These are phyloP conservation scores for Malurus splendens DNA, from an alignment of 2,797 vertebrate species.

Conservation along the genomic window DNA sequence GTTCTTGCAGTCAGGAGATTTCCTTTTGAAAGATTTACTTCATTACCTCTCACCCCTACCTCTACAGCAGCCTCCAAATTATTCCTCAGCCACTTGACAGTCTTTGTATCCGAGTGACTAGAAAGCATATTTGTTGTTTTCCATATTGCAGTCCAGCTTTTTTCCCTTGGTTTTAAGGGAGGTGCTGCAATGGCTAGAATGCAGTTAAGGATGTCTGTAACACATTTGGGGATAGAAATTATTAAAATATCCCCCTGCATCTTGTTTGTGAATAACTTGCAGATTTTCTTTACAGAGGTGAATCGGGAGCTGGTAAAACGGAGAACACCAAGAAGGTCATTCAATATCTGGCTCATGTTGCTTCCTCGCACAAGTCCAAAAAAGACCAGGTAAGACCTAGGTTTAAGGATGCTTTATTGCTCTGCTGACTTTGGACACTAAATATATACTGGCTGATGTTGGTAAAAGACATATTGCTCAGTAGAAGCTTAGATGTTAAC, in stretches of 20 bases:
- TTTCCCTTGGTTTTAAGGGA: neutral
- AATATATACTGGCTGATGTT: neutral
- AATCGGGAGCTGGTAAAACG: constrained; percentile 96
- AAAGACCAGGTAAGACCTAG: constrained; percentile 89
- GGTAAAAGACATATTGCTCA: neutral
- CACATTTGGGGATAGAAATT: neutral
- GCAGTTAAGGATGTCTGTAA: neutral
- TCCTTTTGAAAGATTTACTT: neutral
- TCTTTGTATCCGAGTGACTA: neutral
- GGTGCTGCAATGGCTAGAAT: neutral
- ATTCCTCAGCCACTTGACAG: neutral
- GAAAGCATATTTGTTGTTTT: neutral
- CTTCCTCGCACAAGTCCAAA: constrained; percentile 96
- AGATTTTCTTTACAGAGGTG: constrained; percentile 78
- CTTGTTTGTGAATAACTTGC: neutral
- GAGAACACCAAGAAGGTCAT: constrained; percentile 99
- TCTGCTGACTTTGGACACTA: neutral
- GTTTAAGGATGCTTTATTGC: neutral
- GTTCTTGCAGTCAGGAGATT: neutral
- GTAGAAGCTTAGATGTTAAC: neutral
- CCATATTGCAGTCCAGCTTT: neutral
- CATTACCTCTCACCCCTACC: neutral
- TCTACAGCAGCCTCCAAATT: neutral
- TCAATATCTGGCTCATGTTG: constrained; percentile 95
- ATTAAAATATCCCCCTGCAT: rapidly evolving